These are phyloP conservation scores for Ciconia nigra DNA, from an alignment of 2,797 vertebrate species.

Conservation along the genomic window DNA sequence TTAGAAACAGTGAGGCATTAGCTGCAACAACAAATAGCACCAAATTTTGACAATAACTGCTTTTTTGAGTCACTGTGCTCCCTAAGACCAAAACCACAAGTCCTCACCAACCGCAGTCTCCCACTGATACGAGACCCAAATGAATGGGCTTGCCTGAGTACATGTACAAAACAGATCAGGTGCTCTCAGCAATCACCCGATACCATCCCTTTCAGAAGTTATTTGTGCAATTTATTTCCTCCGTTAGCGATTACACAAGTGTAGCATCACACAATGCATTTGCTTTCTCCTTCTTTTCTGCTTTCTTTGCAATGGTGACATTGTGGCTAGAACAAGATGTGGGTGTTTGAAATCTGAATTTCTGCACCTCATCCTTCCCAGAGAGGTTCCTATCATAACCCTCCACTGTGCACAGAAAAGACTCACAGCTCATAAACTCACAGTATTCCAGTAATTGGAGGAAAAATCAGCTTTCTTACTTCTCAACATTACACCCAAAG, in stretches of 20 bases:
- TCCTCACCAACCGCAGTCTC: not conserved
- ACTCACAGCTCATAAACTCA: not conserved
- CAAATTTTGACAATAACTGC: not conserved
- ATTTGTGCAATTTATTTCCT: not conserved
- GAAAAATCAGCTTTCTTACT: not conserved
- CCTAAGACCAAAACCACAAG: not conserved
- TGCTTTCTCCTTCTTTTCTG: not conserved
- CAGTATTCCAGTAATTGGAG: not conserved
- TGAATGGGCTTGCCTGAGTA: not conserved
- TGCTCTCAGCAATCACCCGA: too few relatives aligned
- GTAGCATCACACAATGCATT: too few relatives aligned
- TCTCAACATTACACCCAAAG: not conserved
- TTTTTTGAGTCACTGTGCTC: not conserved
- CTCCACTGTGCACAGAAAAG: rapidly evolving
- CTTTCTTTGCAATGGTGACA: not conserved
- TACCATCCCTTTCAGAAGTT: not conserved
- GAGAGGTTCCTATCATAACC: not conserved
- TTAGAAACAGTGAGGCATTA: not conserved
- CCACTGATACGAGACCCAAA: not conserved
- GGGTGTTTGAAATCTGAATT: not conserved
- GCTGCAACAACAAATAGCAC: not conserved
- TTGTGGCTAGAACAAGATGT: rapidly evolving
- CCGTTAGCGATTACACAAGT: not conserved
- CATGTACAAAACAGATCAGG: rapidly evolving
- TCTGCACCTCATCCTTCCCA: not conserved